Conservation (phyloP, 2,797 vertebrate species). For the Gymnoscopelus microlampas region DNA sequence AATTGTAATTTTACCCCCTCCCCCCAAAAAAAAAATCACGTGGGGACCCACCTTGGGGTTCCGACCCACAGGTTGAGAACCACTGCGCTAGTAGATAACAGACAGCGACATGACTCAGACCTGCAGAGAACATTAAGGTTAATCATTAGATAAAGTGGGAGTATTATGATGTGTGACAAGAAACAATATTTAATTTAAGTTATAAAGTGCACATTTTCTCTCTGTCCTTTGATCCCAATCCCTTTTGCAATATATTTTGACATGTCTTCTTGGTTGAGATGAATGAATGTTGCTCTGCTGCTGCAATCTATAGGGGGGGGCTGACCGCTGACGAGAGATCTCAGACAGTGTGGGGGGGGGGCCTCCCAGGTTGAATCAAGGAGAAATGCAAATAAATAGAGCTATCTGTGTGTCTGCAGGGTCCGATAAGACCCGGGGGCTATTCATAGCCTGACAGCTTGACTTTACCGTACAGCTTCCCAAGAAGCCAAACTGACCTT, state of each 20-base stretch:
- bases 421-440: constrained; percentile 58
- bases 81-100: no score
- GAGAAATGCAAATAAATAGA: constrained; percentile 69
- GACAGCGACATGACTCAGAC: no score
- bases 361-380: constrained; percentile 62
- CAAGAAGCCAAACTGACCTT: constrained; percentile 42
- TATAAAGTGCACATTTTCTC: no score
- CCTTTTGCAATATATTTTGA: constrained; percentile 17
- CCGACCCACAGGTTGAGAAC: no score
- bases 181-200: no score
- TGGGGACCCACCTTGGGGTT: no score
- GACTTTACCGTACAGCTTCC: constrained; percentile 18
- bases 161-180: no score
- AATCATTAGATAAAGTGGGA: no score
- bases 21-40: no score
- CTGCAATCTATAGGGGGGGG: neutral
- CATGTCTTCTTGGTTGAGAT: neutral
- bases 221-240: neutral
- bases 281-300: neutral
- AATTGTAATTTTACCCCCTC: no score
- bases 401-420: constrained; percentile 52
- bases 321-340: constrained; percentile 29
- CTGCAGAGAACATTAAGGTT: no score
- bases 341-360: constrained; percentile 7
- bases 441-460: constrained; percentile 58